Percentiles rank a stretch among this genome's conserved stretches.
phyloP scores from a whole-genome alignment of 2,797 vertebrate genomes.

The Steatocranus sp. region DNA sequence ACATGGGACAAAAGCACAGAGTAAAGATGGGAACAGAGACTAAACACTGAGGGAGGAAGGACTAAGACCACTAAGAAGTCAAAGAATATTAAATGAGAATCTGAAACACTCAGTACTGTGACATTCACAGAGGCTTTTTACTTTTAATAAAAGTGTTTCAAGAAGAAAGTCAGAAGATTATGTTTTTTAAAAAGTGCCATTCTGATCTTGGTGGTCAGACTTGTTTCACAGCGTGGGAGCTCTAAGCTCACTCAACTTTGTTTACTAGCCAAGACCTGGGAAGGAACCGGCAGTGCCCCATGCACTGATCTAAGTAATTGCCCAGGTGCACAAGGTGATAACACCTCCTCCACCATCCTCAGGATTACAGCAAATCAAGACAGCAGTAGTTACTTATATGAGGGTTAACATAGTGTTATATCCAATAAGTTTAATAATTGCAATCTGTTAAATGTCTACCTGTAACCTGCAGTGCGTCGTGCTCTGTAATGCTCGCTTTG shows the following conservation, averaged over 20 bases:
- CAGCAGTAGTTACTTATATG: background rate
- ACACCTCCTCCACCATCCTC: background rate
- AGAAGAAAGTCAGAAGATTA: background rate
- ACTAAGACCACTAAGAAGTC: background rate
- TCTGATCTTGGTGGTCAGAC: background rate
- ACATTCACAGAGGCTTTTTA: background rate
- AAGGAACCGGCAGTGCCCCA: background rate
- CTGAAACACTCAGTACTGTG: background rate
- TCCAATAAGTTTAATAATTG: background rate
- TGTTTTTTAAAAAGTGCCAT: background rate
- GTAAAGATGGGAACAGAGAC: background rate
- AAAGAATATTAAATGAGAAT: background rate
- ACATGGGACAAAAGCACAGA: background rate
- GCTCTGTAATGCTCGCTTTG: background rate
- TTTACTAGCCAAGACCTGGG: background rate
- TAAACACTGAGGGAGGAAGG: background rate
- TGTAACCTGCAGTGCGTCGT: background rate
- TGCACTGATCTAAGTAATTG: background rate
- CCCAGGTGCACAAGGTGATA: background rate
- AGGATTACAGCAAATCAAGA: background rate
- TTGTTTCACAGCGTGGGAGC: background rate
- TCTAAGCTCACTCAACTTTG: background rate
- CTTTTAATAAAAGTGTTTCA: background rate
- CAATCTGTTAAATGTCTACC: background rate
- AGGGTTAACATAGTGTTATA: accelerated